Evolutionary conservation across 2,888 invertebrate genomes (phyloP), one percentile per base, ranked within the genome.

Genomic region (Zhuqinia jingwanae): DNA sequence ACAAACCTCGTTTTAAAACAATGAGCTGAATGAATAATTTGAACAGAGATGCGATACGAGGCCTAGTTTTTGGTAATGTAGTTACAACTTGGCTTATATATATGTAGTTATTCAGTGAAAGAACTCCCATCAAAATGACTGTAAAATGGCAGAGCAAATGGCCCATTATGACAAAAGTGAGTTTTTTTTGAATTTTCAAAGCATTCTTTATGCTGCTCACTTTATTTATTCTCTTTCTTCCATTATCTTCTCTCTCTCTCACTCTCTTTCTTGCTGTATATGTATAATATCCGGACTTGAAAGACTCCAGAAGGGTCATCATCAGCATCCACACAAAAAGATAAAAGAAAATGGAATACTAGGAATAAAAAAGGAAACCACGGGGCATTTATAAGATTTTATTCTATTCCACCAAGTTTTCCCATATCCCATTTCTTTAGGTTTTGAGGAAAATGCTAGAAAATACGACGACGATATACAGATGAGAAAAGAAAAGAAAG

Each of bases 301-400:
- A 36, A 58, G 36, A 77, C 58, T 77, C n/a, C 20, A 22, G n/a
- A 27, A 58, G 58, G 27, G 58, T 56, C 22, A 58, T 77, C 58
- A 77, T 76, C 76, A 56, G 53, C 76, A 36, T 17, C 1, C 11
- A 22, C 25, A 25, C 53, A 6, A 47, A 30, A 17, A 77, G 76
- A 77, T 77, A 77, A 77, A 77, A 77, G 58, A 42, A 36, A 42
- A 17, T n/a, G n/a, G n/a, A n/a, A n/a, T n/a, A n/a, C n/a, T n/a
- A n/a, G 11, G 25, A 77, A 20, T 76, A 76, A 77, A 77, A 58
- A 68, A 77, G 58, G 58, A 77, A 42, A 77, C 76, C 76, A 58
- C 58, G 36, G 76, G 76, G 76, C 76, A 77, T 77, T 42, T n/a
- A 11, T 56, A 36, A 36, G 56, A 76, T 58, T 77, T 58, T 75